Percentiles rank a stretch among this genome's conserved stretches.
These are phyloP conservation scores for Petrophora chlorosata DNA, from an alignment of 2,888 invertebrate species.

Conservation along the genomic window DNA sequence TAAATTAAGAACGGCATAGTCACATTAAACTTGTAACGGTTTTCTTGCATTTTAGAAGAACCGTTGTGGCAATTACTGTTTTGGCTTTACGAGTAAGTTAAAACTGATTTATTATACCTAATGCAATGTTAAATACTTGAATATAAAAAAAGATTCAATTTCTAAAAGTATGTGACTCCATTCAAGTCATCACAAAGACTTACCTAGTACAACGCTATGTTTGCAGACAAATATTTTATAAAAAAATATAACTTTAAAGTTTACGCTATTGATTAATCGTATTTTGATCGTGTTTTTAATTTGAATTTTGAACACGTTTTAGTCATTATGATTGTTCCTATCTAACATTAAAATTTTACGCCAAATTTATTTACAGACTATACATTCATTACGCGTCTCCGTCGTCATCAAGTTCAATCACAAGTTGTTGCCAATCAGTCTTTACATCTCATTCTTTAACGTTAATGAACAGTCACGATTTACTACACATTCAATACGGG, in stretches of 20 bases:
- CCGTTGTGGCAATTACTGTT: no score
- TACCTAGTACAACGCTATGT: conserved; percentile 49
- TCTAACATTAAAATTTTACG: conserved; percentile 48
- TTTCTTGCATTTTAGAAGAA: no score
- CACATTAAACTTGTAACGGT: no score
- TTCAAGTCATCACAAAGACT: neutral
- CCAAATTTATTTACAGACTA: conserved; percentile 51
- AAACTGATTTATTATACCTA: no score
- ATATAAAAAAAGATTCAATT: no score
- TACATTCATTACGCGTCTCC: conserved; percentile 65
- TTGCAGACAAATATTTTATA: conserved; percentile 72
- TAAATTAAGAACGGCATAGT: no score
- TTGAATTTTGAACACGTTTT: conserved; percentile 66
- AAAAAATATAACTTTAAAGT: conserved; percentile 77
- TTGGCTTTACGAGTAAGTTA: no score
- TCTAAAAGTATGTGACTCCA: no score
- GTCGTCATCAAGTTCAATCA: conserved; percentile 57
- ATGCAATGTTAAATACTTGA: no score
- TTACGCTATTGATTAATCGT: conserved; percentile 49
- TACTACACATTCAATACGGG: conserved; percentile 18
- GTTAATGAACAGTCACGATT: conserved; percentile 25
- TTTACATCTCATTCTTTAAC: conserved; percentile 61
- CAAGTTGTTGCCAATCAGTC: conserved; percentile 80
- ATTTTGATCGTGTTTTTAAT: conserved; percentile 53
- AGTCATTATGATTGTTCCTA: conserved; percentile 55